Conservation (phyloP, 2,113 vertebrate genomes). For the Trematomus loennbergii region DNA sequence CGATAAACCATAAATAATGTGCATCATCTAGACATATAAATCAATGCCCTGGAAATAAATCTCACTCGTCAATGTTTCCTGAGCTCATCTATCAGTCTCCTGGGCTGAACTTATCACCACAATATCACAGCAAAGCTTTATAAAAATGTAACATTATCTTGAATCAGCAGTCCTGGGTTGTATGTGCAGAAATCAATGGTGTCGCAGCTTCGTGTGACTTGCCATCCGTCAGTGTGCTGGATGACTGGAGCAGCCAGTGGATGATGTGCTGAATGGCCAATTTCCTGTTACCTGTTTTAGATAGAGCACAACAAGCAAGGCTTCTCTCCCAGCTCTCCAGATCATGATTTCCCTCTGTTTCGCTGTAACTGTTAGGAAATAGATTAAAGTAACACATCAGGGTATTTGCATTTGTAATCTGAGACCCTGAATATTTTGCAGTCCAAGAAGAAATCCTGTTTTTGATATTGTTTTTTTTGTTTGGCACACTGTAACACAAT, state of each 20-base stretch:
- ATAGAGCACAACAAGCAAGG: constrained; percentile 17
- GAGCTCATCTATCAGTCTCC: constrained; percentile 47
- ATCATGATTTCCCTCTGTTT: constrained; percentile 35
- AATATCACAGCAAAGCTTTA: constrained; percentile 39
- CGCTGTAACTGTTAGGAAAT: constrained; percentile 3
- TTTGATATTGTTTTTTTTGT: constrained; percentile 21
- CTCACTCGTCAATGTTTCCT: constrained; percentile 26
- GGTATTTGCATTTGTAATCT: constrained; percentile 46
- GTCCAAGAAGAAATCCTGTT: constrained; percentile 26
- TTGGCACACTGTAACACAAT: constrained; percentile 5
- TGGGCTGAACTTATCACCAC: constrained; percentile 45
- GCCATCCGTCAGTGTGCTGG: constrained; percentile 67
- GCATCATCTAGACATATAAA: constrained; percentile 31
- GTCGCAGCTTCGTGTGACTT: constrained; percentile 54
- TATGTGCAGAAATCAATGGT: constrained; percentile 70
- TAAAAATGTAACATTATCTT: constrained; percentile 66
- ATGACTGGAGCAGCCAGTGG: constrained; percentile 54
- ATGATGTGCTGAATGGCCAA: constrained; percentile 73
- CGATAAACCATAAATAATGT: constrained; percentile 31
- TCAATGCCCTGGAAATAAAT: constrained; percentile 52
- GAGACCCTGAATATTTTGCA: constrained; percentile 26
- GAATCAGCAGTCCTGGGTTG: constrained; percentile 69
- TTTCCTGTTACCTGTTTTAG: constrained; percentile 70
- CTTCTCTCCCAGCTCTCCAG: constrained; percentile 4
- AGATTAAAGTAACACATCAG: constrained; percentile 32